Percentiles rank a stretch among this genome's conserved stretches.
Conservation (phyloP, 2,888 invertebrate genomes). For the Diplazon laetatorius region DNA sequence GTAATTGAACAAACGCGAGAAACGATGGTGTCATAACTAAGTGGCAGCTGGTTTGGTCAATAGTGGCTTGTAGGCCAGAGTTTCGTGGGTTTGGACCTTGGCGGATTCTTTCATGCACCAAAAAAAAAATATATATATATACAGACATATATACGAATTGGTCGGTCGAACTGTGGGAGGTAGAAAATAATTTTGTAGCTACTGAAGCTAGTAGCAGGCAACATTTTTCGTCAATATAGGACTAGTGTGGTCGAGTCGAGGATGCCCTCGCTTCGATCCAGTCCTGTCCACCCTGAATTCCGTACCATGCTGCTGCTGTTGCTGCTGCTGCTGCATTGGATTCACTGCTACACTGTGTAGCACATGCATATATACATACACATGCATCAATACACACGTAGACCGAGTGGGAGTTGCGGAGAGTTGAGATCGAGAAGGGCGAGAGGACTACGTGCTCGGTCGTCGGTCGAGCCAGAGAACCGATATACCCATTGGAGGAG, state of each 20-base stretch:
- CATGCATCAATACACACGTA: conserved; percentile 10
- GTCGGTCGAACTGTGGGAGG: neutral
- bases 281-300: conserved; percentile 53
- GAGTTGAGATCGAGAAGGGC: conserved; percentile 38
- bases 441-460: conserved; percentile 27
- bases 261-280: conserved; percentile 28
- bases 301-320: conserved; percentile 25
- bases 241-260: neutral
- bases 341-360: conserved; percentile 35
- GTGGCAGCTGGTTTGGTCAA: conserved; percentile 62
- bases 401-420: conserved; percentile 20
- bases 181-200: conserved; percentile 36
- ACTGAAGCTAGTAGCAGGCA: conserved; percentile 25
- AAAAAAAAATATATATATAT: too few relatives aligned
- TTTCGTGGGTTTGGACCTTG: conserved; percentile 35
- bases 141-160: conserved; percentile 25
- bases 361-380: neutral
- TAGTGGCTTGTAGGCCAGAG: conserved; percentile 58
- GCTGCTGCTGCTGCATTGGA: conserved; percentile 31
- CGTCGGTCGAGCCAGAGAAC: conserved; percentile 43
- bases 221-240: conserved; percentile 59
- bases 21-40: conserved; percentile 6
- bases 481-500: conserved; percentile 58
- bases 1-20: conserved; percentile 5
- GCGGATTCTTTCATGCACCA: conserved; percentile 36